These are phyloP conservation scores for Trialeurodes vaporariorum DNA, from an alignment of 1,140 invertebrate species.

Conservation along the genomic window DNA sequence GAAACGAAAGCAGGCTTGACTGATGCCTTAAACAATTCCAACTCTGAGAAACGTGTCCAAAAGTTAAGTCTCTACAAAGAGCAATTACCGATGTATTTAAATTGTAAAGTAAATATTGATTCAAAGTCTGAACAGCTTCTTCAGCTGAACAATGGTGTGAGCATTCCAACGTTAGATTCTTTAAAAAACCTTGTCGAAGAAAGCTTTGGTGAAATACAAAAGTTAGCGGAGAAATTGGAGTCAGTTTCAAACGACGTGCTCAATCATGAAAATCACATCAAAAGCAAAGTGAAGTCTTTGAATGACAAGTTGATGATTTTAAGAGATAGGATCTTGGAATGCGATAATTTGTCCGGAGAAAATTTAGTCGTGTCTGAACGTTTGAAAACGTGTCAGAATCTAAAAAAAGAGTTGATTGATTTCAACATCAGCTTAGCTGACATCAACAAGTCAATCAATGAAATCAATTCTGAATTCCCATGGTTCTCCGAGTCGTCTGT, in stretches of 20 bases:
- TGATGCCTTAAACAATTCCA: constrained; percentile 56
- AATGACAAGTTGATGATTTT: constrained; percentile 58
- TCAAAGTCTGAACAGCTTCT: constrained; percentile 68
- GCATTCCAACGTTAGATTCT: constrained; percentile 53
- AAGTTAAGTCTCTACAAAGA: constrained; percentile 72
- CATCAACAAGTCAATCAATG: constrained; percentile 52
- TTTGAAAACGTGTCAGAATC: constrained; percentile 41
- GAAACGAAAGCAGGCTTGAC: constrained; percentile 63
- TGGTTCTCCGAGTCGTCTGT: constrained; percentile 55
- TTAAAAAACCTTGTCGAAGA: constrained; percentile 57
- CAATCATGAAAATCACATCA: constrained; percentile 58
- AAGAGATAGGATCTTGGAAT: constrained; percentile 75
- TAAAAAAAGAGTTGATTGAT: constrained; percentile 49
- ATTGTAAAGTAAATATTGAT: constrained; percentile 58
- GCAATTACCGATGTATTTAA: constrained; percentile 64
- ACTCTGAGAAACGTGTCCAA: constrained; percentile 60
- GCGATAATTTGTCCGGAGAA: constrained; percentile 83
- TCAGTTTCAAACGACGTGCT: constrained; percentile 51
- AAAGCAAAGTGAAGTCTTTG: constrained; percentile 53
- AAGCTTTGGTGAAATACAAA: constrained; percentile 63
- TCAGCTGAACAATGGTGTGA: constrained; percentile 60
- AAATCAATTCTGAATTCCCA: constrained; percentile 64
- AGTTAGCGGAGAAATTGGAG: constrained; percentile 63
- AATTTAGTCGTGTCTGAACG: constrained; percentile 62
- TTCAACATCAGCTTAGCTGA: constrained; percentile 49